A percentile compares a stretch with the other conserved stretches of the same genome.
These are phyloP conservation scores for Mimumesa dahlbomi DNA, from an alignment of 2,888 invertebrate species.

Conservation along the genomic window DNA sequence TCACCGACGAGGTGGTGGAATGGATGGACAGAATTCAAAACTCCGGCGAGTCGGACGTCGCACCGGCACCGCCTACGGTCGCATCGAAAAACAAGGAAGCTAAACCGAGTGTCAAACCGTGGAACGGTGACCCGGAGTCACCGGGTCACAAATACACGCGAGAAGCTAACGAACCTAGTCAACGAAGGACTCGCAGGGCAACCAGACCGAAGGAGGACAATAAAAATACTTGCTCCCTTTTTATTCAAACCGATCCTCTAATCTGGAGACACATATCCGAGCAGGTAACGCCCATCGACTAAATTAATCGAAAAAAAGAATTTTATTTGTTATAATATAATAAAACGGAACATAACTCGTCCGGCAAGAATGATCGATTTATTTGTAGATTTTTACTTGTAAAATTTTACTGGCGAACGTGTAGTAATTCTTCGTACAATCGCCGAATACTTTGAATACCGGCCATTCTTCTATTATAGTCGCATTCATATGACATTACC, in stretches of 20 bases:
- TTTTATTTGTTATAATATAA: too few species aligned
- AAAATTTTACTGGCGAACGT: slow-evolving; percentile 25
- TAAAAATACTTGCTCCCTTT: slow-evolving; percentile 95
- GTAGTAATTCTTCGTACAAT: slow-evolving; percentile 42
- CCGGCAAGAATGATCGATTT: not conserved
- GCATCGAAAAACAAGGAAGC: slow-evolving; percentile 80
- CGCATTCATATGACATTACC: slow-evolving; percentile 36
- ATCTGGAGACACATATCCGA: slow-evolving; percentile 97
- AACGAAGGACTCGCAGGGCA: slow-evolving; percentile 82
- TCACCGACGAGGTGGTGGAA: slow-evolving; percentile 91
- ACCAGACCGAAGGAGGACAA: slow-evolving; percentile 86
- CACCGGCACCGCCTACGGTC: slow-evolving; percentile 41
- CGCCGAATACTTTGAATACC: slow-evolving; percentile 44
- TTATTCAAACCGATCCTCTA: slow-evolving; percentile 98
- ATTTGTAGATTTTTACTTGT: not conserved
- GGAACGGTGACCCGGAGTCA: slow-evolving; percentile 78
- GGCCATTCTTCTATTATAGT: slow-evolving; percentile 20
- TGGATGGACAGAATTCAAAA: slow-evolving; percentile 97
- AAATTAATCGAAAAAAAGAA: not conserved
- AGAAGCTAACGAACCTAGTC: slow-evolving; percentile 85
- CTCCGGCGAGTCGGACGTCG: slow-evolving; percentile 81
- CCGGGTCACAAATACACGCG: slow-evolving; percentile 89
- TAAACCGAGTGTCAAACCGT: slow-evolving; percentile 64
- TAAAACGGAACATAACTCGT: not conserved
- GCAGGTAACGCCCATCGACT: slow-evolving; percentile 83